phyloP scores from a whole-genome alignment of 2,888 invertebrate species.

The Eupithecia inturbata region DNA sequence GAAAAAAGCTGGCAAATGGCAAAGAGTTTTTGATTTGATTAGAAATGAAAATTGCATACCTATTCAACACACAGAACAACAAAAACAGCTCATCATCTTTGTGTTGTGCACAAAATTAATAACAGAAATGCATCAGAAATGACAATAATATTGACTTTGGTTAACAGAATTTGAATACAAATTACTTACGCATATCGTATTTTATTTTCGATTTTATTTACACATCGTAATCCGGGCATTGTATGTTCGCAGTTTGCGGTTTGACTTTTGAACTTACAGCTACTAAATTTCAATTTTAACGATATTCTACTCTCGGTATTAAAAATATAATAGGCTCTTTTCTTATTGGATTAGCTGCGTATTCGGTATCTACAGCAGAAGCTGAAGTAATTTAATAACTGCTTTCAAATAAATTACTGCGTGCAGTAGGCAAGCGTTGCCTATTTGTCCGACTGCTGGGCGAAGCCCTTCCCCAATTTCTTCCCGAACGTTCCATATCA shows the following conservation, averaged over 20 bases:
- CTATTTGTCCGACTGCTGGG: no score
- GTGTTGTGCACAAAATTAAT: background rate
- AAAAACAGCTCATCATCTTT: no score
- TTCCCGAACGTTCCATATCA: background rate
- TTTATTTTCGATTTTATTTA: background rate
- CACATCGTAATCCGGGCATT: background rate
- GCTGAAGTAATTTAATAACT: background rate
- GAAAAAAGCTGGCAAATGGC: background rate
- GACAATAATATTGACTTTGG: background rate
- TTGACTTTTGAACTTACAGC: background rate
- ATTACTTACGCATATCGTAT: background rate
- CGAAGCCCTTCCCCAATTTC: background rate
- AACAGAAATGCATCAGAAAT: background rate
- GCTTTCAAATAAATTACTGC: background rate
- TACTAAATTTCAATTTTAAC: background rate
- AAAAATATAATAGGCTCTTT: background rate
- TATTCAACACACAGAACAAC: no score
- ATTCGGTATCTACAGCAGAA: background rate
- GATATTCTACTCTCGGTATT: background rate
- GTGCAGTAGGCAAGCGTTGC: background rate
- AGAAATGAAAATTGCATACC: no score
- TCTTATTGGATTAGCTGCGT: background rate
- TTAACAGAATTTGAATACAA: conserved; percentile 1
- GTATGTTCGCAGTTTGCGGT: background rate
- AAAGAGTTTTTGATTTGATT: no score